These are phyloP conservation scores for Probaryconus sp. DNA, from an alignment of 1,140 invertebrate genomes.

Conservation along the genomic window DNA sequence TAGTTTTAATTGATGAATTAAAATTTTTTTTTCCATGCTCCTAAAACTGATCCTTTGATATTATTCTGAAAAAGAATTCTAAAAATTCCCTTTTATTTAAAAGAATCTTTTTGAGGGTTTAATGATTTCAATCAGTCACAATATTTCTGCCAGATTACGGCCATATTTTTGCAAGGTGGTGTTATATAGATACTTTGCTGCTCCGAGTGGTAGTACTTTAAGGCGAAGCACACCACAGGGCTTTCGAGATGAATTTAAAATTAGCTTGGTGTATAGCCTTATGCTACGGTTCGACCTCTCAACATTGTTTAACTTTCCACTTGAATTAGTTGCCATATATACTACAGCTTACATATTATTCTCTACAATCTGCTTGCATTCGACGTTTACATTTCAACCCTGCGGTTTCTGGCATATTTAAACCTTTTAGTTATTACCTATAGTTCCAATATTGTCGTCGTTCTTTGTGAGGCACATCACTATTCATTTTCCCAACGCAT, in stretches of 20 bases:
- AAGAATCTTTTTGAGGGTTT: no score
- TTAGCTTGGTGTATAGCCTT: conserved; percentile 21
- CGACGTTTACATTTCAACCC: conserved; percentile 67
- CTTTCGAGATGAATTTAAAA: conserved; percentile 65
- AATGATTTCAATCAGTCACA: background rate
- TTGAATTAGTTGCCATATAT: conserved; percentile 70
- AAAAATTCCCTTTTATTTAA: no score
- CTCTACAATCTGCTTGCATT: conserved; percentile 65
- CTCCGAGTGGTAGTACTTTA: conserved; percentile 18
- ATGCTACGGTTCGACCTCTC: conserved; percentile 30
- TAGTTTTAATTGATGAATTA: no score
- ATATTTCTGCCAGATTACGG: background rate
- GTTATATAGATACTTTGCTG: conserved; percentile 10
- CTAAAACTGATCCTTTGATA: no score
- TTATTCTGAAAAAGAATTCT: no score
- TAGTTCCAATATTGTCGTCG: conserved; percentile 25
- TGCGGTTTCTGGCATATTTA: conserved; percentile 69
- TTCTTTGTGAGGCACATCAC: background rate
- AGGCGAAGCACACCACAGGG: conserved; percentile 37
- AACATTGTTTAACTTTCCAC: conserved; percentile 72
- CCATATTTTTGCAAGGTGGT: conserved; percentile 7
- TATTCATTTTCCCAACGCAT: background rate
- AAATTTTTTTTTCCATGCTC: no score
- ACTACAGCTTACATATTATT: conserved; percentile 64
- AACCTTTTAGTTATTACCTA: conserved; percentile 43